These are phyloP conservation scores for Xiphias gladius DNA, from an alignment of 2,113 vertebrate species.

Conservation along the genomic window DNA sequence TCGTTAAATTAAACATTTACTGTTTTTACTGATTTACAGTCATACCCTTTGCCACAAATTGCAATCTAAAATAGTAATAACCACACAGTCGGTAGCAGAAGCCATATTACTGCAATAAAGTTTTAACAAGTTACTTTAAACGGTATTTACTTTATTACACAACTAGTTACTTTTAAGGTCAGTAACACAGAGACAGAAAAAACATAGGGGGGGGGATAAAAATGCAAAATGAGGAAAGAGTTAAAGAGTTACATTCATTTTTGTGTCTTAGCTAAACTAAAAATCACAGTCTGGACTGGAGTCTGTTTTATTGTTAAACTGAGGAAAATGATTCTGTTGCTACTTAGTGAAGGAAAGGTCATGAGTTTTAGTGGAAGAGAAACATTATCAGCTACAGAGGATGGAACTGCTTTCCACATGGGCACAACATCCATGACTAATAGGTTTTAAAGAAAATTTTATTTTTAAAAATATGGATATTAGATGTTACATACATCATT, in stretches of 20 bases:
- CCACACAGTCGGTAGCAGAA: no score
- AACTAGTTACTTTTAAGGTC: no score
- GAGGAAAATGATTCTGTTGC: background rate
- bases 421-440: constrained; percentile 5
- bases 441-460: background rate
- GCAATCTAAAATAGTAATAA: background rate
- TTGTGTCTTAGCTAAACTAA: no score
- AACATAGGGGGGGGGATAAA: no score
- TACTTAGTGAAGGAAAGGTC: background rate
- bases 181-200: no score
- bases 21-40: no score
- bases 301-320: background rate
- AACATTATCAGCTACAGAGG: background rate
- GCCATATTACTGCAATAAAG: no score
- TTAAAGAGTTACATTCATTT: no score
- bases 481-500: background rate
- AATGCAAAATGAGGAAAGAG: no score
- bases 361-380: background rate
- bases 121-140: no score
- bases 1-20: no score
- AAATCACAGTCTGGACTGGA: background rate
- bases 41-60: background rate
- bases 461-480: background rate
- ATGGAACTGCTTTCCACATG: constrained; percentile 54
- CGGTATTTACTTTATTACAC: no score